Conservation (phyloP, 2,113 vertebrate species). For the Salminus brasiliensis region DNA sequence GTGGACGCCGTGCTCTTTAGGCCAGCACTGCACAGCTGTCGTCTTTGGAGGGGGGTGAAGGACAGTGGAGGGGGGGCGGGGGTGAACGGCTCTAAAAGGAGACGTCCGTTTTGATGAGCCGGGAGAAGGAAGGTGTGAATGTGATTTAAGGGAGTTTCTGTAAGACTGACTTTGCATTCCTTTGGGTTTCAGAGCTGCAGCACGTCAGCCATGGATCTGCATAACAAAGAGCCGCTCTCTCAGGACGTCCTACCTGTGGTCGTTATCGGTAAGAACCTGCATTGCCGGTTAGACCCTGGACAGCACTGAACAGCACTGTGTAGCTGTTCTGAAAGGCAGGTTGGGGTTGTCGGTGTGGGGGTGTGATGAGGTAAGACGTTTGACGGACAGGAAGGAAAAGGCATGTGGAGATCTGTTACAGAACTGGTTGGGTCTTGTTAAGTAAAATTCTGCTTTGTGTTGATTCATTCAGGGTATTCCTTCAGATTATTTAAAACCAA, state of each 20-base stretch:
- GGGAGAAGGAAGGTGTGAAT: neutral
- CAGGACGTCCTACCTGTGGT: constrained; percentile 73
- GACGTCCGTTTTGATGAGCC: too few species aligned
- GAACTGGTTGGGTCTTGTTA: too few species aligned
- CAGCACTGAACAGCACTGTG: too few species aligned
- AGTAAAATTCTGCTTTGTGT: too few species aligned
- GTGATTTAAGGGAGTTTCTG: neutral
- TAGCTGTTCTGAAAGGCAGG: too few species aligned
- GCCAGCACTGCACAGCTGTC: neutral
- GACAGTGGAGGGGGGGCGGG: neutral
- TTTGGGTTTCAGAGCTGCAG: constrained; percentile 12
- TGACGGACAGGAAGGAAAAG: neutral
- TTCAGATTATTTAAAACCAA: too few species aligned
- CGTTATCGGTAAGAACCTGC: constrained; percentile 71
- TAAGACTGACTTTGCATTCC: neutral
- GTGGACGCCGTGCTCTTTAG: neutral
- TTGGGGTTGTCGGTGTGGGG: too few species aligned
- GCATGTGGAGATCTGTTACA: too few species aligned
- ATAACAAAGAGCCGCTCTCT: constrained; percentile 54
- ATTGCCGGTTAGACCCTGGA: too few species aligned
- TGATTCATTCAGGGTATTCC: too few species aligned
- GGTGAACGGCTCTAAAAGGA: too few species aligned
- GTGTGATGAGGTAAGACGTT: neutral
- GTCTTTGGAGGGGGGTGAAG: neutral
- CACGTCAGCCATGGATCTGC: constrained; percentile 65